These are phyloP conservation scores for Bombus turneri DNA, from an alignment of 1,140 invertebrate species.

Conservation along the genomic window DNA sequence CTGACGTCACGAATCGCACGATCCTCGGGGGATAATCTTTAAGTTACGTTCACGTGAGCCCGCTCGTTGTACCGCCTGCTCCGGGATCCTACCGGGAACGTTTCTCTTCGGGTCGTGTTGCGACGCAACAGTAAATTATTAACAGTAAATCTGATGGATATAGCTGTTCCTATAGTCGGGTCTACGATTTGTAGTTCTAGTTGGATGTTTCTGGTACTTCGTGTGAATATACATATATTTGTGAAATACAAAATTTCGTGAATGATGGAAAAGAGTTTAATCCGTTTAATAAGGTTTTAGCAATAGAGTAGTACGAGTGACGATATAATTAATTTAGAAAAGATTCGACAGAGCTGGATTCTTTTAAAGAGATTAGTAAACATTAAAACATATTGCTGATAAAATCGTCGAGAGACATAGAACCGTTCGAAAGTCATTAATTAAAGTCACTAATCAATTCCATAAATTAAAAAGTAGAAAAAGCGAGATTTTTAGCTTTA, in stretches of 20 bases:
- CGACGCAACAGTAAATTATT: conserved; percentile 23
- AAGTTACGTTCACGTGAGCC: conserved; percentile 32
- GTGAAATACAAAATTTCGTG: too few species aligned
- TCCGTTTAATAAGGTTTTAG: too few species aligned
- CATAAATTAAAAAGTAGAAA: too few species aligned
- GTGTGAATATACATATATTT: neutral
- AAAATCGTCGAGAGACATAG: too few species aligned
- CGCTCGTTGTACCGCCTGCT: neutral
- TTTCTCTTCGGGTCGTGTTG: neutral
- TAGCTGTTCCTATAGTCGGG: neutral
- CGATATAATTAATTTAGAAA: neutral
- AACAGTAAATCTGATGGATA: neutral
- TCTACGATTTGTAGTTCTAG: neutral
- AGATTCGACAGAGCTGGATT: neutral
- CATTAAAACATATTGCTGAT: too few species aligned
- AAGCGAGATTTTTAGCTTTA: too few species aligned
- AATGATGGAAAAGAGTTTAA: too few species aligned
- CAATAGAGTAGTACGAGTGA: neutral
- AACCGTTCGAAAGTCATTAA: too few species aligned
- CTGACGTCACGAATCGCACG: conserved; percentile 63
- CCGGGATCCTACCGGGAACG: neutral
- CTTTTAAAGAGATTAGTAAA: too few species aligned
- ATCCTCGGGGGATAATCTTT: conserved; percentile 45
- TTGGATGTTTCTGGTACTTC: neutral
- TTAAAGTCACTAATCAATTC: too few species aligned